Evolutionary conservation across 2,888 invertebrate species (phyloP).

Genomic region (Strigamia transsilvanica): DNA sequence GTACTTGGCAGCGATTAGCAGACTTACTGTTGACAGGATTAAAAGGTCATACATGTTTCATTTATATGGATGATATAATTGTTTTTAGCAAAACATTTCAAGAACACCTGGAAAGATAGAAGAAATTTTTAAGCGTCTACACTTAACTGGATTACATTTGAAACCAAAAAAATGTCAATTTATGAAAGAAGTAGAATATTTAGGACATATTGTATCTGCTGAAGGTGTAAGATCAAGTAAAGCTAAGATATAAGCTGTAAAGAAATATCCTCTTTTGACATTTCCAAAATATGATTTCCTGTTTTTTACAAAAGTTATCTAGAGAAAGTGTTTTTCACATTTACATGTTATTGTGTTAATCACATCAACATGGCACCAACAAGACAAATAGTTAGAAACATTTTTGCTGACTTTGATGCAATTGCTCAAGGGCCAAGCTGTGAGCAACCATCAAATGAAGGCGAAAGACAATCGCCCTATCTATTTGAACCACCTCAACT

Average conservation of each 20-base stretch:
- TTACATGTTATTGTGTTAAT: too few relatives aligned
- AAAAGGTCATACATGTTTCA: slow-evolving; percentile 18
- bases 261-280: neutral
- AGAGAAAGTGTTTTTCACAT: too few relatives aligned
- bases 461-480: too few relatives aligned
- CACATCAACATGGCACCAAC: too few relatives aligned
- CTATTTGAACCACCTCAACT: too few relatives aligned
- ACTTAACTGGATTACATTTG: neutral
- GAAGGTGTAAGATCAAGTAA: slow-evolving; percentile 4
- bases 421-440: too few relatives aligned
- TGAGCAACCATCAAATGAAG: too few relatives aligned
- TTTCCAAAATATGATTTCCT: too few relatives aligned
- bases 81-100: neutral
- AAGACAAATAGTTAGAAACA: too few relatives aligned
- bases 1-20: slow-evolving; percentile 1
- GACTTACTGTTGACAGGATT: slow-evolving; percentile 27
- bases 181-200: slow-evolving; percentile 1
- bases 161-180: slow-evolving; percentile 49
- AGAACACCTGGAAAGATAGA: neutral
- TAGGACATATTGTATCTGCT: slow-evolving; percentile 39
- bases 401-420: too few relatives aligned
- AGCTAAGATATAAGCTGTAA: neutral
- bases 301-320: too few relatives aligned
- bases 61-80: slow-evolving; percentile 51
- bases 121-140: neutral